These are phyloP conservation scores for Falcaria lacertinaria DNA, from an alignment of 2,888 invertebrate genomes.

Conservation along the genomic window DNA sequence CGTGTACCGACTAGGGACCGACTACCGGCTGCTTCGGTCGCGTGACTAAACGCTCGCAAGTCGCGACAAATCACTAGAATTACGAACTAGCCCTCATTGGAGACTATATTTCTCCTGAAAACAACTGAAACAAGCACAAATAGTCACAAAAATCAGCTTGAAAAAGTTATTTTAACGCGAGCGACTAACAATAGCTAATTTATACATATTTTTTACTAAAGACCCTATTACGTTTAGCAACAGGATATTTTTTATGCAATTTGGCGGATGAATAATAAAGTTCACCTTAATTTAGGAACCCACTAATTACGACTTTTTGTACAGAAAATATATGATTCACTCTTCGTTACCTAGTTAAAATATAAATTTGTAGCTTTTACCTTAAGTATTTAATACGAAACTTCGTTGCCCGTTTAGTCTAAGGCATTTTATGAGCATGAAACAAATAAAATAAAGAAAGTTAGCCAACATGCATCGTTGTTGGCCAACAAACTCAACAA, in stretches of 20 bases:
- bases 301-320: neutral
- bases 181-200: conserved; percentile 9
- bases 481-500: conserved; percentile 51
- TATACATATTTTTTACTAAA: no score
- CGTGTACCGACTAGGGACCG: no score
- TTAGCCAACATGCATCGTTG: neutral
- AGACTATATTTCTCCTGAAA: conserved; percentile 46
- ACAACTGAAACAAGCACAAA: conserved; percentile 31
- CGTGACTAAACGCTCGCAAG: conserved; percentile 29
- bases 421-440: no score
- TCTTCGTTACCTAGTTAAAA: neutral
- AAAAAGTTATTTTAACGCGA: no score
- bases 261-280: neutral
- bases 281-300: neutral
- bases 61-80: conserved; percentile 61
- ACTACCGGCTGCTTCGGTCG: no score
- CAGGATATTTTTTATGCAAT: neutral
- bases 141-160: no score
- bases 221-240: no score
- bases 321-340: neutral
- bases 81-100: conserved; percentile 61
- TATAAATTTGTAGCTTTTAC: neutral
- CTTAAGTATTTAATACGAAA: no score
- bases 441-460: no score
- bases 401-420: no score